Evolutionary conservation across 1,140 invertebrate genomes (phyloP).

Genomic region (Protaetia brevitarsis): DNA sequence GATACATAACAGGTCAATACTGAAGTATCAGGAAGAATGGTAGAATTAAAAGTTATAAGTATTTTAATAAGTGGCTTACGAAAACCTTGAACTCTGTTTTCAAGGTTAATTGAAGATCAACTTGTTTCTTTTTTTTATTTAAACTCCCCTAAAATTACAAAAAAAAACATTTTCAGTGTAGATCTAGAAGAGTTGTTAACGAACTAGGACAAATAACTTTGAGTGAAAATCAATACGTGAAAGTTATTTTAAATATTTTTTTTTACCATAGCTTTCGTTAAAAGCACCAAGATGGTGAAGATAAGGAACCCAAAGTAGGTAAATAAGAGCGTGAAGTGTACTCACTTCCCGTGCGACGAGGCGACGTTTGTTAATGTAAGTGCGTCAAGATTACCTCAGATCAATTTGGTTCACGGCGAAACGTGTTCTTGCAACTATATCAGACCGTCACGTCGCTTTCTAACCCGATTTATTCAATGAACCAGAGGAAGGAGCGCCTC

Average conservation of each 20-base stretch:
- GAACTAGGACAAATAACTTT: no score
- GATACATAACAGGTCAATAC: no score
- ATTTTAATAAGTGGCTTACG: no score
- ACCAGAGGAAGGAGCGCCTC: neutral
- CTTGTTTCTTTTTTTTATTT: no score
- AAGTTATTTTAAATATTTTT: neutral
- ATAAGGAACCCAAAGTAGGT: neutral
- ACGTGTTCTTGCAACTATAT: conserved; percentile 10
- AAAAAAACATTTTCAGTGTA: no score
- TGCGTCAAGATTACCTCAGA: neutral
- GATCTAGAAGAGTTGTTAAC: no score
- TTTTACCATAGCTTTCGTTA: neutral
- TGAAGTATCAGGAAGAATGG: no score
- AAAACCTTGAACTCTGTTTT: no score
- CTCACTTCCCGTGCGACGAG: neutral
- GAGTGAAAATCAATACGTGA: no score
- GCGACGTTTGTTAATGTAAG: conserved; percentile 2
- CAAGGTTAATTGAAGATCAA: no score
- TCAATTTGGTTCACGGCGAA: neutral
- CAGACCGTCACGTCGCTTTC: neutral
- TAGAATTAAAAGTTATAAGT: no score
- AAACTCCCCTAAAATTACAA: no score
- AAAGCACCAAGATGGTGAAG: neutral
- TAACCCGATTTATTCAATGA: conserved; percentile 9
- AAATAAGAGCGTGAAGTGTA: neutral